phyloP scores from a whole-genome alignment of 37 sponge, comb jelly and placozoan genomes.

The Chondrosia reniformis region DNA sequence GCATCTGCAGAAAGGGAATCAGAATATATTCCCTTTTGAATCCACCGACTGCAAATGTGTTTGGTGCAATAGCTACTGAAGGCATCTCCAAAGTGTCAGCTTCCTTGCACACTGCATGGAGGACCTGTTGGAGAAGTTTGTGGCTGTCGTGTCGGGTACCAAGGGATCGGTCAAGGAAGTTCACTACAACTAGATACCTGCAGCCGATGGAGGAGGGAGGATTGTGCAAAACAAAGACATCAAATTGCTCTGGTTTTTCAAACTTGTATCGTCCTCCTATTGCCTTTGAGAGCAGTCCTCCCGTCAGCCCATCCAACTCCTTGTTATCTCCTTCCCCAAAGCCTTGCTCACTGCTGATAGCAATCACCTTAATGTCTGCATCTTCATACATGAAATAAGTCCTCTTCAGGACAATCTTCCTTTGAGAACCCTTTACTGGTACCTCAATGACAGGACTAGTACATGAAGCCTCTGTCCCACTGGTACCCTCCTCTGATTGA shows the following conservation, averaged over 20 bases:
- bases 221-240: slow-evolving; percentile 13
- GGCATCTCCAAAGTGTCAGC: slow-evolving; percentile 29
- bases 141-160: background rate
- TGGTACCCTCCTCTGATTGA: too few relatives aligned
- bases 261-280: slow-evolving; percentile 3
- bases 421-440: background rate
- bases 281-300: background rate
- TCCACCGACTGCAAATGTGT: slow-evolving; percentile 11
- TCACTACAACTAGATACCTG: slow-evolving; percentile 8
- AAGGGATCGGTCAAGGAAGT: slow-evolving; percentile 18
- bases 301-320: background rate
- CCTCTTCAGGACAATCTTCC: slow-evolving; percentile 15
- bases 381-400: slow-evolving; percentile 1
- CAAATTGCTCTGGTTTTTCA: slow-evolving; percentile 3
- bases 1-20: background rate
- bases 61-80: slow-evolving; percentile 12
- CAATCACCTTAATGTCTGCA: slow-evolving; percentile 12
- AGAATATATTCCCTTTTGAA: background rate
- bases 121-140: slow-evolving; percentile 14
- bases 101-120: slow-evolving; percentile 20
- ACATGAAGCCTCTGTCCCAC: too few relatives aligned
- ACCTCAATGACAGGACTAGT: background rate
- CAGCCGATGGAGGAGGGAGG: slow-evolving; percentile 3
- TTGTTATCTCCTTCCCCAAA: background rate
- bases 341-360: slow-evolving; percentile 6